Percentiles rank a stretch among this genome's conserved stretches.
These are phyloP conservation scores for Danio jaintianensis DNA, from an alignment of 2,797 vertebrate genomes.

Conservation along the genomic window DNA sequence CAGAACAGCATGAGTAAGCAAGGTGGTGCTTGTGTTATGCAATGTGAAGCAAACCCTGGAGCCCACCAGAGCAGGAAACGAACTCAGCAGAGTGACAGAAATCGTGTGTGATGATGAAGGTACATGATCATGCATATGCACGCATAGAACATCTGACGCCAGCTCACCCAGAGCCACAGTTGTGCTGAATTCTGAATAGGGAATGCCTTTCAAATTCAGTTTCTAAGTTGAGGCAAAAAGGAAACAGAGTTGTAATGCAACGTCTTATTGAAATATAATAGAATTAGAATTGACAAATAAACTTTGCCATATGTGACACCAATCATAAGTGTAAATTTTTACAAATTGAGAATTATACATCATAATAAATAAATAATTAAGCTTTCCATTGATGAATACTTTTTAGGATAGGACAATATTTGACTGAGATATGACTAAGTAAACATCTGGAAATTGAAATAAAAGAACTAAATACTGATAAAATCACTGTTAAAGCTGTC, in stretches of 20 bases:
- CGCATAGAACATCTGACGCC: not conserved
- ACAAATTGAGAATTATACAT: too few species aligned
- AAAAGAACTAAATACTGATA: too few species aligned
- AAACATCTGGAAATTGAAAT: too few species aligned
- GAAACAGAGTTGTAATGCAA: not conserved
- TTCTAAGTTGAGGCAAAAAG: not conserved
- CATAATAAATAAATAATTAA: too few species aligned
- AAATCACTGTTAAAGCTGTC: too few species aligned
- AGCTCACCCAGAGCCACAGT: not conserved
- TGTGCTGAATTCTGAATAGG: not conserved
- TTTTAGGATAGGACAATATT: too few species aligned
- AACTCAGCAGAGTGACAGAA: slow-evolving; percentile 10
- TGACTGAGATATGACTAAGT: too few species aligned
- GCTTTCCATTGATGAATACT: too few species aligned
- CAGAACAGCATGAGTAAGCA: slow-evolving; percentile 76
- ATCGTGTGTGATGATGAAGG: not conserved
- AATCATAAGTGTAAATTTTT: too few species aligned
- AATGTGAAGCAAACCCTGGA: slow-evolving; percentile 74
- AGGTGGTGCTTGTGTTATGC: slow-evolving; percentile 83
- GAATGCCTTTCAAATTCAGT: not conserved
- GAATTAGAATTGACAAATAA: not conserved
- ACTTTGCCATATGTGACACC: too few species aligned
- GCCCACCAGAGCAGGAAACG: not conserved
- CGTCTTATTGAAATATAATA: not conserved
- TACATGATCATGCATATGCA: slow-evolving; percentile 8